Evolutionary conservation across 2,888 invertebrate genomes (phyloP).

Genomic region (Drosophila setosimentum): DNA sequence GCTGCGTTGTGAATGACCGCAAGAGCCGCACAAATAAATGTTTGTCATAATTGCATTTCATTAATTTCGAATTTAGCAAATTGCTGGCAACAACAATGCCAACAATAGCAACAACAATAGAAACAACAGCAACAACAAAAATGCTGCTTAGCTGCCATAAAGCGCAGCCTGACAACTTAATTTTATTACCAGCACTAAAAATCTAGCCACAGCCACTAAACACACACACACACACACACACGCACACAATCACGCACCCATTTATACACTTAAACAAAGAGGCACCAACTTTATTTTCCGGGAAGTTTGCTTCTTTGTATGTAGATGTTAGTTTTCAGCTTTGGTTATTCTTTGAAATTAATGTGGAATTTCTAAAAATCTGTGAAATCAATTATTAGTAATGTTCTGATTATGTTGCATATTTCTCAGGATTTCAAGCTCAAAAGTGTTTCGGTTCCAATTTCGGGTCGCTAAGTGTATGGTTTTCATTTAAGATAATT

Average conservation of each 20-base stretch:
- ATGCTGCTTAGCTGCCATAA: conserved; percentile 54
- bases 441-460: not conserved
- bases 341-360: not conserved
- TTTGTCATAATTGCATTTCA: conserved; percentile 83
- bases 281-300: not conserved
- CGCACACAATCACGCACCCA: conserved; percentile 22
- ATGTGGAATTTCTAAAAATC: not conserved
- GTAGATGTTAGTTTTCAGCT: not conserved
- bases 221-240: conserved; percentile 24
- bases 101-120: conserved; percentile 21
- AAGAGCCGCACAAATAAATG: conserved; percentile 76
- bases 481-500: not conserved
- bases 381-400: too few species aligned
- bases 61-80: conserved; percentile 83
- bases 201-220: conserved; percentile 72
- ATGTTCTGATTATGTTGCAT: not conserved
- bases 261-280: conserved; percentile 2
- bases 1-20: conserved; percentile 55
- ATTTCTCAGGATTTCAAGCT: not conserved
- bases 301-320: too few species aligned
- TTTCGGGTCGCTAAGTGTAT: not conserved
- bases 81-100: conserved; percentile 62
- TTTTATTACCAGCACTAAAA: conserved; percentile 79
- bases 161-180: conserved; percentile 78
- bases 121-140: conserved; percentile 51